phyloP scores from a whole-genome alignment of 2,797 vertebrate species.

The Peromyscus melanophrys region DNA sequence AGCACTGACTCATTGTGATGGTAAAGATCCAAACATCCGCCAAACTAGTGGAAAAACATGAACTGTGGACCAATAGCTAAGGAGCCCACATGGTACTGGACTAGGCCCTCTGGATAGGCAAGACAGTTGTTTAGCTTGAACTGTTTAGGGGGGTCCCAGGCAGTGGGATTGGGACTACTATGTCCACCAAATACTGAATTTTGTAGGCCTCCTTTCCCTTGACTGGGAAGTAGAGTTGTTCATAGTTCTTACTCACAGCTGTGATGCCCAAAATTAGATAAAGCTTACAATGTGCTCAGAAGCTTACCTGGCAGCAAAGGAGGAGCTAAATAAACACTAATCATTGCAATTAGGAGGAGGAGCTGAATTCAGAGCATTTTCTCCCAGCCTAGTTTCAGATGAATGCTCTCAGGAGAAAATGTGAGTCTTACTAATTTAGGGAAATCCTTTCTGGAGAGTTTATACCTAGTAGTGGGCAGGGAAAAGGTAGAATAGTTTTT shows the following conservation, averaged over 20 bases:
- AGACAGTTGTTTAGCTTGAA: too few relatives aligned
- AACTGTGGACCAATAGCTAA: too few relatives aligned
- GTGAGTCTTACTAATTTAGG: conserved; percentile 17
- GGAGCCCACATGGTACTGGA: too few relatives aligned
- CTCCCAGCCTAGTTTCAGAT: neutral
- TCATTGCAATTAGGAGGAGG: neutral
- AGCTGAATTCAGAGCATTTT: neutral
- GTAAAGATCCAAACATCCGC: neutral
- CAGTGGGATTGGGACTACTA: neutral
- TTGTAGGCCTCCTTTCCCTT: neutral
- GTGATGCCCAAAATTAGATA: neutral
- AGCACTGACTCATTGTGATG: neutral
- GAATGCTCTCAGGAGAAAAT: neutral
- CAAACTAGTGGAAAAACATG: too few relatives aligned
- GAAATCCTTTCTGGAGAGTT: conserved; percentile 16
- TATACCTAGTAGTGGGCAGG: neutral
- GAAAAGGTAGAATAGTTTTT: neutral
- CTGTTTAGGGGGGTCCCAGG: too few relatives aligned
- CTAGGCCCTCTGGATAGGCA: too few relatives aligned
- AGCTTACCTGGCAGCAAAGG: conserved; percentile 2
- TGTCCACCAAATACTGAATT: neutral
- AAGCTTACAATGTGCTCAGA: neutral
- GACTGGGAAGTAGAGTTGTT: conserved; percentile 10
- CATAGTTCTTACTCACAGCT: neutral
- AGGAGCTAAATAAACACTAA: conserved; percentile 35